Evolutionary conservation across 2,113 vertebrate genomes (phyloP).

Genomic region (pig (Sus scrofa)): T2T-Sscrofa CM000818.6:128293501-128294000

Average conservation of each 20-base stretch:
- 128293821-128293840: constrained; percentile 20
- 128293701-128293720: constrained; percentile 62
- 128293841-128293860: neutral
- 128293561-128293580: constrained; percentile 43
- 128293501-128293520: neutral
- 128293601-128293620: constrained; percentile 59
- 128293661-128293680: constrained; percentile 53
- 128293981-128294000: fast-evolving
- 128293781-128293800: neutral
- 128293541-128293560: neutral
- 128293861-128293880: neutral
- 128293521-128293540: neutral
- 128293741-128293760: constrained; percentile 36
- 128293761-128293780: constrained; percentile 67
- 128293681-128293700: neutral
- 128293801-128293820: constrained; percentile 43
- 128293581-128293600: constrained; percentile 39
- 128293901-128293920: neutral
- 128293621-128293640: constrained; percentile 78
- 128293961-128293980: neutral
- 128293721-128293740: constrained; percentile 68
- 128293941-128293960: neutral
- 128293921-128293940: neutral
- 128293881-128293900: neutral
- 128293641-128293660: constrained; percentile 36